phyloP scores from a whole-genome alignment of 37 sponge, comb jelly and placozoan genomes.

The Ianthella basta region DNA sequence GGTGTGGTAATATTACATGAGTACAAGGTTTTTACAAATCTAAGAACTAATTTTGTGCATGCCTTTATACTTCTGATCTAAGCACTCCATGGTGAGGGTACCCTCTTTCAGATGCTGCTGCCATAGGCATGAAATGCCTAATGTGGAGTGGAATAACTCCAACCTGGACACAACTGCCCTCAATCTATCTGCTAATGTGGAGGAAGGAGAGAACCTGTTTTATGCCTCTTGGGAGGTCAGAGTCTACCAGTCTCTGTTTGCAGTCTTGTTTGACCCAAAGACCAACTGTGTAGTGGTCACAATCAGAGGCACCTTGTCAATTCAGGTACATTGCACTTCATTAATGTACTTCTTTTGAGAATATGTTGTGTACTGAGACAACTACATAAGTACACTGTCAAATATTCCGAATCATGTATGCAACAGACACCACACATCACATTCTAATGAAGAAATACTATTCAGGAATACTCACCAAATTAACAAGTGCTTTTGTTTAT shows the following conservation, averaged over 20 bases:
- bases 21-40: too few relatives aligned
- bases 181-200: not conserved
- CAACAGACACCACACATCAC: too few relatives aligned
- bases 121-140: not conserved
- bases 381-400: too few relatives aligned
- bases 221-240: constrained; percentile 1
- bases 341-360: too few relatives aligned
- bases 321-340: not conserved
- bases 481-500: not conserved
- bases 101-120: not conserved
- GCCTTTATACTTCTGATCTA: too few relatives aligned
- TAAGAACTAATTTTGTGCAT: too few relatives aligned
- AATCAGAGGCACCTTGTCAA: constrained; percentile 3
- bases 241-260: not conserved
- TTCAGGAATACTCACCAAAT: too few relatives aligned
- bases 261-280: not conserved
- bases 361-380: too few relatives aligned
- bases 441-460: too few relatives aligned
- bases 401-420: too few relatives aligned
- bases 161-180: not conserved
- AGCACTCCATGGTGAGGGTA: too few relatives aligned
- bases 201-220: not conserved
- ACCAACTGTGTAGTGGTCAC: not conserved
- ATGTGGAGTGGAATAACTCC: not conserved
- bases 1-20: too few relatives aligned